Base-by-base conservation (phyloP, 1,140 invertebrate species). In the Drosophila funebris region DNA sequence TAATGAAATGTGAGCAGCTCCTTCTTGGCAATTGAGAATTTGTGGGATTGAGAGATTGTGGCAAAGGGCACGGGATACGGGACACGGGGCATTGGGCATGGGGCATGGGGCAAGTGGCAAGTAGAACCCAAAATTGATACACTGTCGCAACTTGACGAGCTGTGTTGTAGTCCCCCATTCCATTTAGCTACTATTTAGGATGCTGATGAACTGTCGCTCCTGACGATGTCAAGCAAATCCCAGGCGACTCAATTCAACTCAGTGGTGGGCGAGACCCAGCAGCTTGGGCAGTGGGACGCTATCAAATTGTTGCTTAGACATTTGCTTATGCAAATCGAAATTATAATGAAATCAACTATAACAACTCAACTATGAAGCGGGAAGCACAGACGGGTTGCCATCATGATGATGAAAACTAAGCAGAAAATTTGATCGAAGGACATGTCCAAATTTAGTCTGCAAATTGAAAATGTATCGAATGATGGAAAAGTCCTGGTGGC, bases 241-340 rank as follows among this genome's bases (percentile, higher is more conserved):
- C 82, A 75, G 62, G 57, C 62, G 76, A 63, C 69, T 81, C 81
- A 48, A 54, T 37, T 29, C 52, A 39, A n/a, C 52, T 43, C 41
- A 33, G 13, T 52, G 13, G 48, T 11, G 48, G 16, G 48, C 22
- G 22, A n/a, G n/a, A n/a, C n/a, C n/a, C 39, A 22, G 63, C 22
- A n/a, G 46, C 60, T 31, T 36, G 16, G 48, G 50, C 16, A 46
- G 41, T 41, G 24, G 24, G 27, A 13, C 14, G 13, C 5, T 53
- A 56, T 56, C 58, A 67, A 83, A 74, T 85, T 87, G 78, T 82
- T 87, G 82, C 77, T 78, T 58, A 81, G 82, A 75, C 74, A 87
- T 78, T 85, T 70, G 82, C 74, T 76, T 88, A 87, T 87, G 82
- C 82, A 87, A 87, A 87, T 87, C 83, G 83, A 88, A 88, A 88